Conservation (phyloP, 2,888 invertebrate genomes). For the Caradrina clavipalpis region DNA sequence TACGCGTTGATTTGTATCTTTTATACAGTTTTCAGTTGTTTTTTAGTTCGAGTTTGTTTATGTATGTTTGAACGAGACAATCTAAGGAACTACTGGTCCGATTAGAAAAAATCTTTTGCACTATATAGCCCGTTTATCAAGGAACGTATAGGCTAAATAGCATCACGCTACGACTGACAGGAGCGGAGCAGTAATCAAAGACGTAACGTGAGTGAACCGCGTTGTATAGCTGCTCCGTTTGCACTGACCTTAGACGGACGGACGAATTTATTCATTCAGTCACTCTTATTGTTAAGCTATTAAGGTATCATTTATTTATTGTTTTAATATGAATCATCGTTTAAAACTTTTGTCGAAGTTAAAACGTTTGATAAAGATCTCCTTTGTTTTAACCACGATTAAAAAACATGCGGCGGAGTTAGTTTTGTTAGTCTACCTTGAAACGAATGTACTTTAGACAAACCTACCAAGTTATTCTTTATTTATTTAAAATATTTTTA, state of each 20-base stretch:
- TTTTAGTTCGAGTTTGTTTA: no score
- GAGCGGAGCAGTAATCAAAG: no score
- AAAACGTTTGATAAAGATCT: conserved; percentile 55
- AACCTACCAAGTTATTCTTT: no score
- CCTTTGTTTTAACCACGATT: conserved; percentile 45
- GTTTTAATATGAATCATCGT: conserved; percentile 51
- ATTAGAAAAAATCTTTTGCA: no score
- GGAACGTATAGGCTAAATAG: no score
- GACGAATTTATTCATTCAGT: conserved; percentile 3
- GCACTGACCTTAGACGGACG: neutral
- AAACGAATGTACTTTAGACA: neutral
- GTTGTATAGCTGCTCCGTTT: neutral
- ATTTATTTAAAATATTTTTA: neutral
- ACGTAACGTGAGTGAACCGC: no score
- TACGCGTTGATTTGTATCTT: no score
- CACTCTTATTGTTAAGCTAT: conserved; percentile 38
- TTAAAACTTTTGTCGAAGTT: conserved; percentile 10
- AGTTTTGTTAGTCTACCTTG: neutral
- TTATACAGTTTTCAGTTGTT: no score
- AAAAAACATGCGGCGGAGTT: conserved; percentile 16
- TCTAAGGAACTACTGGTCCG: no score
- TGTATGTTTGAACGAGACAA: no score
- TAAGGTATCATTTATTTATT: conserved; percentile 45
- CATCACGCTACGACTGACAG: no score
- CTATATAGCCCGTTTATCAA: no score